Evolutionary conservation across 2,797 vertebrate genomes (phyloP), one percentile per base, ranked within the genome.

Genomic region (Ciconia nigra): DNA sequence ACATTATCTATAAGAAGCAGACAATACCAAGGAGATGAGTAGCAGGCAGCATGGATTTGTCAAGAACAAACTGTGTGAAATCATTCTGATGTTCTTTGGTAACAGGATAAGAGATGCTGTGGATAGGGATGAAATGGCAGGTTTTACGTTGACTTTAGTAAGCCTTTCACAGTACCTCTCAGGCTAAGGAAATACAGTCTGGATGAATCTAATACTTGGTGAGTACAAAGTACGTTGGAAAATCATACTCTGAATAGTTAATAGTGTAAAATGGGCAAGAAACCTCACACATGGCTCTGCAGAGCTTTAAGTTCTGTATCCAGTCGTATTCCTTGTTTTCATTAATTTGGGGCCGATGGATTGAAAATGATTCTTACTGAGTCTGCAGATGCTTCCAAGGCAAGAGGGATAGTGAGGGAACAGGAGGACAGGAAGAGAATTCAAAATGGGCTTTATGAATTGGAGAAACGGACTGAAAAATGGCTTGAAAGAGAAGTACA

Each of bases 91-190:
- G 70, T 87, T 90, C 88, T 62, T 58, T 2, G 3, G 70, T 72
- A 96, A 90, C 39, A 87, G 62, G 73, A 51, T 89, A 94, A 95
- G 42, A 81, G 93, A 88, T 88, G 76, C 83, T 83, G 69, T 54
- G 73, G 88, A 69, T 25, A 94, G 86, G 86, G 92, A 82, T 87
- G 86, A 92, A 90, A 84, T 90, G 55, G 62, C 62, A 91, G 89
- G 72, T 80, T 81, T 71, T 87, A 63, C 18, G 63, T 49, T 20
- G 79, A 83, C 87, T 95, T 91, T 29, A 74, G 71, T 46, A 89
- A 95, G 69, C 49, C 70, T 94, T 88, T 81, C 89, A 89, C 71
- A 71, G 31, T 49, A 17, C 41, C 44, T 52, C 71, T 92, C 59
- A 87, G 81, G 72, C 37, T 81, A 83, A 89, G 57, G 44, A 95